phyloP scores from a whole-genome alignment of 2,888 invertebrate species.

The Plebejus anna region DNA sequence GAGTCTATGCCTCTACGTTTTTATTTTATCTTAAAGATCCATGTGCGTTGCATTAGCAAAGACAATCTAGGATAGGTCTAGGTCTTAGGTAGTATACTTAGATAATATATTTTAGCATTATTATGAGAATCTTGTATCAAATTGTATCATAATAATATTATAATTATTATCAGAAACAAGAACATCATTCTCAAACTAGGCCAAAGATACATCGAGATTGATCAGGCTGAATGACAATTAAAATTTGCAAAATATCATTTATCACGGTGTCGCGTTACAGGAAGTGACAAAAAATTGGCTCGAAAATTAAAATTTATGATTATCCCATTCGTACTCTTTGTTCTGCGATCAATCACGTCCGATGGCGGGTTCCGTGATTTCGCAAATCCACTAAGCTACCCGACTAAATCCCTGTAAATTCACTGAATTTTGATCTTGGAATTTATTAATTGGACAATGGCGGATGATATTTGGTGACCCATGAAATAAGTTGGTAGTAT shows the following conservation, averaged over 20 bases:
- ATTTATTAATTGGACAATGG: background rate
- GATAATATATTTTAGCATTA: too few relatives aligned
- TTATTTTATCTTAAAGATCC: too few relatives aligned
- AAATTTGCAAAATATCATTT: constrained; percentile 8
- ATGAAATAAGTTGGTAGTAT: background rate
- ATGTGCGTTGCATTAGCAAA: too few relatives aligned
- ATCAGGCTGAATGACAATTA: background rate
- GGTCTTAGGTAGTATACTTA: too few relatives aligned
- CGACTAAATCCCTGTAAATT: constrained; percentile 8
- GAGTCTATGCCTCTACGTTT: too few relatives aligned
- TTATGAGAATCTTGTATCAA: too few relatives aligned
- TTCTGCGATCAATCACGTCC: constrained; percentile 8
- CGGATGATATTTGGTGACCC: background rate
- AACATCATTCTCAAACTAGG: constrained; percentile 8
- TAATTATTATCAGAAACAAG: background rate
- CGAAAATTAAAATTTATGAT: constrained; percentile 22
- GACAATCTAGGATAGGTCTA: too few relatives aligned
- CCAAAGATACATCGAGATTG: background rate
- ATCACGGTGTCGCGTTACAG: background rate
- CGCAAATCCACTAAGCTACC: constrained; percentile 8
- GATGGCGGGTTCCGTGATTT: constrained; percentile 4
- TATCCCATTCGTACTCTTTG: constrained; percentile 11
- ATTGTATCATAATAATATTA: background rate
- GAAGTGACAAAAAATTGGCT: constrained; percentile 9
- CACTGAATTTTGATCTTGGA: background rate